Evolutionary conservation across 1,140 invertebrate species (phyloP), one percentile per base, ranked within the genome.

Genomic region (Sycobia sp.): DNA sequence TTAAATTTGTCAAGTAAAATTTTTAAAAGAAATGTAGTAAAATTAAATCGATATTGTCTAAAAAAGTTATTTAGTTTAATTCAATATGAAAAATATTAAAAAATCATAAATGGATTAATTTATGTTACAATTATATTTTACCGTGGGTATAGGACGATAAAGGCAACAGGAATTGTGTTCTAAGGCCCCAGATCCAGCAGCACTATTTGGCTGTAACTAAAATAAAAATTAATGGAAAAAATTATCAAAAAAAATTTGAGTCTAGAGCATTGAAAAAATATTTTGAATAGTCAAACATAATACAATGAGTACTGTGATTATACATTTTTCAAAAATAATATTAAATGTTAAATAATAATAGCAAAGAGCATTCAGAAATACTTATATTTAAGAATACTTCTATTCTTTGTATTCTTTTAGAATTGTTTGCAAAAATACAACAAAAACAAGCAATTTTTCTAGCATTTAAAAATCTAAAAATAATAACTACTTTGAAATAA

Each of bases 161-260:
- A 98, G 81, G 71, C 90, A 94, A 74, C 95, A 95, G 1, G 92
- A 87, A 84, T 98, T 96, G 79, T 98, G 96, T 82, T 99, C 96
- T 60, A 99, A 81, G 18, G 96, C 95, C 47, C 95, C 93, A 11
- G 95, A 97, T 14, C 96, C 95, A 46, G 94, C 93, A 14, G 95
- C 95, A 82, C 92, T 94, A 73, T 94, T 93, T 3, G 92, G 89
- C 77, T 95, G 92, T 34, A 96, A 80, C 92, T 96, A 76, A 54
- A 82, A 80, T 43, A 74, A 63, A 49, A 53, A 29, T 14, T 50
- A 22, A 10, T 0, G 25, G 43, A 11, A 32, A 32, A 32, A 51
- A 29, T 43, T 43, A 41, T 41, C 50, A 44, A 53, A 62, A 22
- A 66, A 54, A 56, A 51, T 66, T 18, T n/a, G n/a, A n/a, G n/a